Evolutionary conservation across 2,113 vertebrate genomes (phyloP), one percentile per base, ranked within the genome.

Genomic region (Irena cyanogastra): DNA sequence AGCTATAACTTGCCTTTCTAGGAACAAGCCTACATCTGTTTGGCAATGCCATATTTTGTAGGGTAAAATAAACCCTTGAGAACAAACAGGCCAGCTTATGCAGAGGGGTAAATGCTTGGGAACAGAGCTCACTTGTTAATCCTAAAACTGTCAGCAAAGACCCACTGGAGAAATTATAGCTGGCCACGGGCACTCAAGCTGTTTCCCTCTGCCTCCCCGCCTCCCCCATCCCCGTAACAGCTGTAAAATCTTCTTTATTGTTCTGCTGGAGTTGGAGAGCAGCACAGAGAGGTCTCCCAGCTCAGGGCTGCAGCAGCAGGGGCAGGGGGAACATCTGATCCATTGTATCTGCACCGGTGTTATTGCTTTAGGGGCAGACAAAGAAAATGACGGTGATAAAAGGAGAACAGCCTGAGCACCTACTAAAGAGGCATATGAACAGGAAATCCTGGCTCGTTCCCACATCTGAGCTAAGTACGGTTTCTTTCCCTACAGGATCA

Each of bases 1-100:
- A 69, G 42, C 87, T 50, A 53, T 88, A 95, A 93, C 92, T 97
- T 93, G 97, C 96, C 97, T 97, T 98, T 97, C 96, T 87, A 98
- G 98, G 96, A 98, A 98, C 98, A 98, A 98, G 91, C 93, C 94
- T 96, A 95, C 97, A 97, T 97, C 96, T 98, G 97, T 97, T 97
- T 97, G 95, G 96, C 60, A 95, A 97, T 97, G 95, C 93, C 96
- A 97, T 96, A 97, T 97, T 97, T 98, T 97, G 95, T 91, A 93
- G 94, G 75, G 65, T 97, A 97, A 97, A 98, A 94, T 96, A 97
- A 98, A 98, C 96, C 95, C 97, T 96, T 98, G 95, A 97, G 97
- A 96, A 94, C 94, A 97, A 97, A 96, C 81, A 95, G 89, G 82
- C 91, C 94, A 97, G 95, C 96, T 97, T 97, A 96, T 93, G 94